These are phyloP conservation scores for Tenthredo amoena DNA, from an alignment of 2,888 invertebrate genomes.

Conservation along the genomic window DNA sequence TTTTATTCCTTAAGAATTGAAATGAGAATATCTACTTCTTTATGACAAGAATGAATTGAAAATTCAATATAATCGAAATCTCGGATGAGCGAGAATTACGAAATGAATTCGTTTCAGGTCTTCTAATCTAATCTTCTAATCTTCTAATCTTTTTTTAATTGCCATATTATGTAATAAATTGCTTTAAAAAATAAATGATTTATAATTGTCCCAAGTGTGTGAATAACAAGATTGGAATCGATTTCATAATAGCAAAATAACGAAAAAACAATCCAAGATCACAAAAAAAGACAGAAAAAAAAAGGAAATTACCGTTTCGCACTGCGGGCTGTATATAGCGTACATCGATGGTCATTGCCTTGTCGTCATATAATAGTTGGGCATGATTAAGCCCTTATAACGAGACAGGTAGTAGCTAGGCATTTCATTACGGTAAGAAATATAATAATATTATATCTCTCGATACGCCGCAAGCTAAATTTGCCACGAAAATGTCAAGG, in stretches of 20 bases:
- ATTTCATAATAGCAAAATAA: background rate
- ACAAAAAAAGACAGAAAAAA: background rate
- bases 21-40: background rate
- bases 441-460: constrained; percentile 20
- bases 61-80: background rate
- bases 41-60: background rate
- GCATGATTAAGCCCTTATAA: background rate
- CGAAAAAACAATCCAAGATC: background rate
- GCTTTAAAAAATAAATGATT: background rate
- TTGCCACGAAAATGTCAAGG: constrained; percentile 43
- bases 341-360: background rate
- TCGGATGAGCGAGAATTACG: background rate
- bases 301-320: background rate
- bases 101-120: background rate
- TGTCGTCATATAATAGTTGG: background rate
- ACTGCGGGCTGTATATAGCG: background rate
- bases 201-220: background rate
- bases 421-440: constrained; percentile 11
- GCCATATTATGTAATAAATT: background rate
- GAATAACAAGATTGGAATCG: background rate
- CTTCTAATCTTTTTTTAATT: background rate
- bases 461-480: constrained; percentile 32
- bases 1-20: background rate
- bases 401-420: constrained; percentile 25
- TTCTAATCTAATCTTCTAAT: background rate